A percentile compares a stretch with the other conserved stretches of the same genome.
Conservation (phyloP, 2,797 vertebrate species). For the Cynopterus sphinx region DNA sequence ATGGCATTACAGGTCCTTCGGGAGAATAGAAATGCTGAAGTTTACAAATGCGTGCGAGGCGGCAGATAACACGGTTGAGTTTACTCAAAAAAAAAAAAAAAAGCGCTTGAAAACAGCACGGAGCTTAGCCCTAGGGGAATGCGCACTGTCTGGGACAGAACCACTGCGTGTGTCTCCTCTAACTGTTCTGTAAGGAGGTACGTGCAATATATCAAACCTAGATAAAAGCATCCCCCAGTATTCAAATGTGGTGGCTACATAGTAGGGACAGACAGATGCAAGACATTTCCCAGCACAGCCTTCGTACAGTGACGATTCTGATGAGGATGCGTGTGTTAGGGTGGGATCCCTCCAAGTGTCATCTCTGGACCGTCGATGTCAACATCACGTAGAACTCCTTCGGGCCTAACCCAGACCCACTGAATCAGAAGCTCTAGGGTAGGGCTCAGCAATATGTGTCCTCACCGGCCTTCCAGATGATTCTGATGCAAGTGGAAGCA, state of each 20-base stretch:
- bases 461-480: not conserved
- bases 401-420: not conserved
- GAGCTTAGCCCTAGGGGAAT: not conserved
- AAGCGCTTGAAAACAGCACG: not conserved
- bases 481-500: not conserved
- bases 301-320: not conserved
- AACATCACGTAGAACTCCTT: not conserved
- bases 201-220: not conserved
- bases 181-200: not conserved
- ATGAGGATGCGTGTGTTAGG: rapidly evolving
- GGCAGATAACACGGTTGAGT: not conserved
- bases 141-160: not conserved
- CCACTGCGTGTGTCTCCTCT: not conserved
- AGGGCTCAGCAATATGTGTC: not conserved
- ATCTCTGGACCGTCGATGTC: not conserved
- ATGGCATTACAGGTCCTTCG: slow-evolving; percentile 51
- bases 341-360: not conserved
- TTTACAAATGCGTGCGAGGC: slow-evolving; percentile 17
- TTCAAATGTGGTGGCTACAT: not conserved
- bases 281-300: not conserved
- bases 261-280: not conserved
- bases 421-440: not conserved
- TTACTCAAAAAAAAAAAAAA: slow-evolving; percentile 5
- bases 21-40: slow-evolving; percentile 60
- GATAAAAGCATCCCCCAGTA: not conserved